Evolutionary conservation across 2,888 invertebrate species (phyloP).

Genomic region (Poecilus cupreus): DNA sequence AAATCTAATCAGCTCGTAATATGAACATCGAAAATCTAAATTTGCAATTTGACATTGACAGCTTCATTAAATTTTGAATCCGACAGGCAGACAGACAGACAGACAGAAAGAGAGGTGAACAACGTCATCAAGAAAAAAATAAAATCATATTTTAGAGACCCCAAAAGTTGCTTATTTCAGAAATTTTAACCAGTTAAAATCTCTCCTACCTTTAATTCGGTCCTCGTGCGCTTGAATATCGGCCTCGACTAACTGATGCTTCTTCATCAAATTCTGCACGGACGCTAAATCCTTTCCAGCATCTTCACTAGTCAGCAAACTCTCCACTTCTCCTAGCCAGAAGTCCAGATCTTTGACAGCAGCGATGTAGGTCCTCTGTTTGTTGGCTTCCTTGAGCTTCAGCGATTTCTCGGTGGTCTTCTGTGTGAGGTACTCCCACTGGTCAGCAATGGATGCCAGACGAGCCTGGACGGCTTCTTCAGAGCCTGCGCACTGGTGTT

Average conservation of each 20-base stretch:
- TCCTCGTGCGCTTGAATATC: slow-evolving; percentile 98
- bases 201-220: slow-evolving; percentile 83
- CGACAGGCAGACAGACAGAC: too few species aligned
- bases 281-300: slow-evolving; percentile 98
- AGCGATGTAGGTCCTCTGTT: slow-evolving; percentile 99
- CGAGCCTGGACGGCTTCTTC: slow-evolving; percentile 97
- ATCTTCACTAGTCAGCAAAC: slow-evolving; percentile 95
- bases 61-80: too few species aligned
- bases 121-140: neutral
- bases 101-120: neutral
- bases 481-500: slow-evolving; percentile 97
- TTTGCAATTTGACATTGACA: too few species aligned
- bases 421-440: slow-evolving; percentile 98
- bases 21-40: too few species aligned
- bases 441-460: slow-evolving; percentile 94
- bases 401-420: slow-evolving; percentile 99
- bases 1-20: too few species aligned
- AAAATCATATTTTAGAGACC: neutral
- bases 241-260: slow-evolving; percentile 98
- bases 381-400: slow-evolving; percentile 98
- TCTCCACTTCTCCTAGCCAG: slow-evolving; percentile 99
- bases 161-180: too few species aligned
- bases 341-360: slow-evolving; percentile 99
- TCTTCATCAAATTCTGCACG: slow-evolving; percentile 98
- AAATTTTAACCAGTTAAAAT: neutral